Percentiles rank a stretch among this genome's conserved stretches.
These are phyloP conservation scores for Lutjanus campechanus DNA, from an alignment of 2,797 vertebrate genomes.

Conservation along the genomic window DNA sequence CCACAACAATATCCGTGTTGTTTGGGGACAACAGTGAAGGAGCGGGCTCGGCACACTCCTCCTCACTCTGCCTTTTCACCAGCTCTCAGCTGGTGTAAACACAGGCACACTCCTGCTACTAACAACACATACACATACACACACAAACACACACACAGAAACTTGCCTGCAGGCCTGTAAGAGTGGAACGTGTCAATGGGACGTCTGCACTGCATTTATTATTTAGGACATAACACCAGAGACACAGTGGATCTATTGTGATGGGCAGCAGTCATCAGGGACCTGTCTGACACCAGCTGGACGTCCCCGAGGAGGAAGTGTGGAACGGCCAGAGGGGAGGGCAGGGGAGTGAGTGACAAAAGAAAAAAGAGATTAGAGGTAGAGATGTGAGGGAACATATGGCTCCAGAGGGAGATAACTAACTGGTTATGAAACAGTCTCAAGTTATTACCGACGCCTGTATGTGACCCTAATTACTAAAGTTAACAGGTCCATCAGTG, in stretches of 20 bases:
- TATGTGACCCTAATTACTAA: too few relatives aligned
- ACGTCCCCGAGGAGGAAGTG: conserved; percentile 37
- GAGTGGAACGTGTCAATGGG: conserved; percentile 61
- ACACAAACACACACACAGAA: conserved; percentile 40
- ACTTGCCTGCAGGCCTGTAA: conserved; percentile 54
- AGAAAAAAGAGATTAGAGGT: background rate
- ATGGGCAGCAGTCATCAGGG: conserved; percentile 57
- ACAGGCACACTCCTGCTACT: conserved; percentile 77
- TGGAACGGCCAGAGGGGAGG: conserved; percentile 9
- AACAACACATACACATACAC: conserved; percentile 41
- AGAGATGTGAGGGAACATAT: too few relatives aligned
- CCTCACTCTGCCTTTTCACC: conserved; percentile 64
- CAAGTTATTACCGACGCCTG: too few relatives aligned
- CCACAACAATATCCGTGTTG: conserved; percentile 79
- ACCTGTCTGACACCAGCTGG: conserved; percentile 50
- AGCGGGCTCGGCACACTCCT: conserved; percentile 74
- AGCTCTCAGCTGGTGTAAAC: conserved; percentile 77
- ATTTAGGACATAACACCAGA: conserved; percentile 83
- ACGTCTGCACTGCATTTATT: conserved; percentile 76
- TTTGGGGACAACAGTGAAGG: conserved; percentile 85
- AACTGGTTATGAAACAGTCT: too few relatives aligned
- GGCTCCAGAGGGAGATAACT: too few relatives aligned
- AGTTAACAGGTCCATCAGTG: too few relatives aligned
- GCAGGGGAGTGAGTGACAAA: background rate
- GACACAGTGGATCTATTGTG: conserved; percentile 76